Percentiles rank a stretch among this genome's conserved stretches.
These are phyloP conservation scores for Bicyclus anynana DNA, from an alignment of 1,140 invertebrate species.

Conservation along the genomic window DNA sequence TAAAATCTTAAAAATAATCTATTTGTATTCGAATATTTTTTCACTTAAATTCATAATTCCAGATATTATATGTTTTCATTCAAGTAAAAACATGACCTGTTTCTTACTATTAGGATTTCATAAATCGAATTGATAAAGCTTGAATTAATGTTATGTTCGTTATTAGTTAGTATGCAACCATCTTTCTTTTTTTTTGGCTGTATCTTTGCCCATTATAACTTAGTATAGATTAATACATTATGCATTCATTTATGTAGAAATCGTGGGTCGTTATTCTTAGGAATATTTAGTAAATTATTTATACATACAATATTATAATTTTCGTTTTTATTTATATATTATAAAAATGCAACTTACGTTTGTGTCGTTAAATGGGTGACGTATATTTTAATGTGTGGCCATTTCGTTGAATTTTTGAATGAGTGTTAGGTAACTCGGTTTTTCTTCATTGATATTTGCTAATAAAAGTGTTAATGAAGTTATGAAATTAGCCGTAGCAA, in stretches of 20 bases:
- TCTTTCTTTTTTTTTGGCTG: too few species aligned
- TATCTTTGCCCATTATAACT: too few species aligned
- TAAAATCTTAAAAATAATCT: too few species aligned
- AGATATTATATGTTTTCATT: too few species aligned
- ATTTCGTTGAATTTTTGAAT: not conserved
- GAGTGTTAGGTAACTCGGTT: not conserved
- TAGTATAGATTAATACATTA: not conserved
- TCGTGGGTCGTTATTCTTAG: not conserved
- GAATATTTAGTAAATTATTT: conserved; percentile 3
- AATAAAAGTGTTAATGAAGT: not conserved
- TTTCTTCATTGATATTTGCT: not conserved
- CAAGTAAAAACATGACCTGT: too few species aligned
- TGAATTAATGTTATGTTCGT: too few species aligned
- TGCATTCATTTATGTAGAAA: conserved; percentile 4
- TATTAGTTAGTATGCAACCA: too few species aligned
- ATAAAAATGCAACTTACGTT: not conserved
- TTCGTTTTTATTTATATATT: not conserved
- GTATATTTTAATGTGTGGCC: not conserved
- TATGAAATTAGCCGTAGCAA: too few species aligned
- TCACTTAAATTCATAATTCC: too few species aligned
- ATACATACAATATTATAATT: conserved; percentile 4
- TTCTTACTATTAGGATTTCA: too few species aligned
- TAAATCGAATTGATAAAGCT: too few species aligned
- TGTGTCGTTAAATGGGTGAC: not conserved
- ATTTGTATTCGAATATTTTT: too few species aligned